These are phyloP conservation scores for Spea hammondii DNA, from an alignment of 2,797 vertebrate species.

Conservation along the genomic window DNA sequence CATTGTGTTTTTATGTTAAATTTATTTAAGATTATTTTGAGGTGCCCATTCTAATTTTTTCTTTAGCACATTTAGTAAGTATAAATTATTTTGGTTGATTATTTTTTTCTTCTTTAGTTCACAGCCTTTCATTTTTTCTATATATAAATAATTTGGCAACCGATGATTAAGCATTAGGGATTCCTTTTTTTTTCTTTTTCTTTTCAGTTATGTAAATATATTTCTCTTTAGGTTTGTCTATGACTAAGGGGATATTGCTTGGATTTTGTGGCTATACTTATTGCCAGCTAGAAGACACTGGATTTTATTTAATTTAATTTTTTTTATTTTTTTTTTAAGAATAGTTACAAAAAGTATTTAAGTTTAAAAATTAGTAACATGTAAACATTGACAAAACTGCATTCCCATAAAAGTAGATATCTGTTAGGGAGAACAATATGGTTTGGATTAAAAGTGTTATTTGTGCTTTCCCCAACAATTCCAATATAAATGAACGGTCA, in stretches of 20 bases:
- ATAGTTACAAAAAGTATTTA: conserved; percentile 90
- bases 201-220: conserved; percentile 5
- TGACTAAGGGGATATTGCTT: conserved; percentile 80
- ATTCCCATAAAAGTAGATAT: conserved; percentile 73
- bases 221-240: conserved; percentile 59
- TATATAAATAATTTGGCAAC: background rate
- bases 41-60: background rate
- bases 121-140: background rate
- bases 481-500: conserved; percentile 58
- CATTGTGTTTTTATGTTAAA: too few species aligned
- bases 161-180: background rate
- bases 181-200: background rate
- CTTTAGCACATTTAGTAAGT: background rate
- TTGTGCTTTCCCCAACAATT: conserved; percentile 68
- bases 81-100: background rate
- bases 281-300: conserved; percentile 71
- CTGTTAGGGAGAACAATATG: conserved; percentile 60
- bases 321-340: conserved; percentile 70
- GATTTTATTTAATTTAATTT: conserved; percentile 68
- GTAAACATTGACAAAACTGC: conserved; percentile 88
- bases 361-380: conserved; percentile 89
- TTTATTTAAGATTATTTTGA: too few species aligned
- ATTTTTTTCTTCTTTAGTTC: too few species aligned
- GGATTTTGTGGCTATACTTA: conserved; percentile 66
- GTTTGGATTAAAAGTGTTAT: conserved; percentile 67